Base-by-base conservation (phyloP, 2,113 vertebrate species). In the Seriola rivoliana region DNA sequence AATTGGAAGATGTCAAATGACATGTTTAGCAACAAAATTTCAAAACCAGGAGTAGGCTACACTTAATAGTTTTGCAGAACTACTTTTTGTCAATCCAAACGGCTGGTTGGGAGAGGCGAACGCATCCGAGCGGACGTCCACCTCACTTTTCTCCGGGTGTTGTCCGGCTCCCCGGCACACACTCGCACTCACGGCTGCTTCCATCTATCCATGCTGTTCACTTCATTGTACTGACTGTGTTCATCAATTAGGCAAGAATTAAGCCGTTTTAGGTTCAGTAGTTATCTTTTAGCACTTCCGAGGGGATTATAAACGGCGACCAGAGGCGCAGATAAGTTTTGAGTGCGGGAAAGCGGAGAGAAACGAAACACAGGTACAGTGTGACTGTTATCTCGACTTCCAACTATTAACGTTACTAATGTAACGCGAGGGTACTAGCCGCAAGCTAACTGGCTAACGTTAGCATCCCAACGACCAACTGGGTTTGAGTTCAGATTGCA, bases 381-480 rank as follows among this genome's bases (percentile, higher is more conserved):
- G 80, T 6, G 84, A 89, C 85, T 88, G 71, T 91, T 89, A 75
- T 88, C 80, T 68, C 78, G 13, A 92, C 93, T 94, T 85, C 42
- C 73, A 92, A 93, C 90, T 94, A 88, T 10, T 76, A 46, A 25
- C 91, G 91, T 94, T 92, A 94, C 92, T 88, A 85, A 89, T 90
- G 91, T 92, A 93, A 92, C 89, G 89, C 59, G 66, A 55, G 66
- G 63, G 72, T 73, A 84, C 80, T 67, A 88, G 78, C 90, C 73
- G 62, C 71, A 57, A 93, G 93, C 93, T 94, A 94, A 77, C 57
- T 7, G 75, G 93, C 93, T 94, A 94, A 88, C 74, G 85, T 67
- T 94, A 93, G 92, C 93, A 86, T 88, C 88, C 75, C 78, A 25
- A 46, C 70, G 74, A 66, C 70, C 72, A 86, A 91, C 76, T 80